A percentile compares a stretch with the other conserved stretches of the same genome.
Evolutionary conservation across 2,888 invertebrate genomes (phyloP).

Genomic region (Torymus aiolomorphi): DNA sequence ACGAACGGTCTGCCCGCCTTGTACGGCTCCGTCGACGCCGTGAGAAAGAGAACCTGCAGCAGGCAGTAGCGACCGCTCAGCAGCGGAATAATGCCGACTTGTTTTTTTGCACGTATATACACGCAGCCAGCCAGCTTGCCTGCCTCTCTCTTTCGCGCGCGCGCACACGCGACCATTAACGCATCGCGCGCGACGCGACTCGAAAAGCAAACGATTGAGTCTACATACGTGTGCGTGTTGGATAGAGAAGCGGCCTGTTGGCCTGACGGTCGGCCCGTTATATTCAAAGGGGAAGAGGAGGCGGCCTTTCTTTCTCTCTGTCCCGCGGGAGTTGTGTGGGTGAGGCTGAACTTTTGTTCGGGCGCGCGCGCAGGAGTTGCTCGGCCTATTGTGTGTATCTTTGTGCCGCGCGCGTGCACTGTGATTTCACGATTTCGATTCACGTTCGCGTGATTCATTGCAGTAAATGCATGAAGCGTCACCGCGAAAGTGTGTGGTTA

Average conservation of each 20-base stretch:
- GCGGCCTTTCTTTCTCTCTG: neutral
- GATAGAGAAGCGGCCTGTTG: neutral
- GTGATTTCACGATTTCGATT: constrained; percentile 35
- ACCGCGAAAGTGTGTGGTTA: neutral
- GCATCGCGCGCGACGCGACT: constrained; percentile 26
- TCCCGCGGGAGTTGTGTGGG: neutral
- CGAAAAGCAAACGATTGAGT: constrained; percentile 32
- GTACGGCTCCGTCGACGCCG: constrained; percentile 82
- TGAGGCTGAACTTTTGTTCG: constrained; percentile 26
- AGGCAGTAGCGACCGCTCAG: too few relatives aligned
- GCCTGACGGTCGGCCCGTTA: constrained; percentile 23
- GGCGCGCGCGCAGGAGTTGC: too few relatives aligned
- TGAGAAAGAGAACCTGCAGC: constrained; percentile 79
- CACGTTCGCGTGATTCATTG: constrained; percentile 17
- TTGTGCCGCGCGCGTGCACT: constrained; percentile 6
- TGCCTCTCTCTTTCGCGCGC: neutral
- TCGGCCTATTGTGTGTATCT: neutral
- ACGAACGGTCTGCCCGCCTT: constrained; percentile 73
- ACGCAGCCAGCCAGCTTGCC: too few relatives aligned
- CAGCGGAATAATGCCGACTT: constrained; percentile 13
- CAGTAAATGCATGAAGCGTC: constrained; percentile 13
- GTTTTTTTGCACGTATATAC: neutral
- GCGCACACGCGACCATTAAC: neutral
- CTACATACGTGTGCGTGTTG: too few relatives aligned
- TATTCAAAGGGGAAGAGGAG: neutral